Base-by-base conservation (phyloP, 1,140 invertebrate species). In the Catajapyx aquilonaris region DNA sequence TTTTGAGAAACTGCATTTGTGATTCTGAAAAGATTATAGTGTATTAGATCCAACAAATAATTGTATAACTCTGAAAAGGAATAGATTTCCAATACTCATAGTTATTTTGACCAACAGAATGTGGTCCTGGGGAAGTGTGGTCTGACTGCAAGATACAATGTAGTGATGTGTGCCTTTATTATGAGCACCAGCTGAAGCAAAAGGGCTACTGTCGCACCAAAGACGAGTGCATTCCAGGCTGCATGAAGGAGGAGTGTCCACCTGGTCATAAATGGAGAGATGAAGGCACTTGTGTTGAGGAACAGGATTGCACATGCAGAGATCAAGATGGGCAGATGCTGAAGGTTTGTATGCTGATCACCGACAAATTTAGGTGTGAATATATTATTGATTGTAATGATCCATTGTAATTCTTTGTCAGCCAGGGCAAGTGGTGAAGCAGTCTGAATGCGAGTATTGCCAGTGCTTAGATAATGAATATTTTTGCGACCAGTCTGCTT, bases 401-500 rank as follows among this genome's bases (percentile, higher is more conserved):
- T n/a, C n/a, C n/a, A n/a, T 31, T 3, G 5, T 34, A n/a, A 16
- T n/a, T 41, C 31, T 25, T 43, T 51, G 51, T 4, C 46, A 72
- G 62, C 73, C 75, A 3, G 71, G 72, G 4, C 59, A 57, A 5
- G 54, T 70, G 2, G 39, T 59, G 2, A 46, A 61, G n/a, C 62
- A 65, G 34, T 61, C 62, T 4, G 60, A 64, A 0, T 80, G 76
- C 45, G 61, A 68, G 48, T 61, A 65, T 13, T 84, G 80, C 44
- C 76, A 81, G 44, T 85, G 80, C 45, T 53, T 79, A 1, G 65
- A 77, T 45, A 80, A 83, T 53, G 62, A 61, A n/a, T 68, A 76
- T 41, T 56, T 69, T 35, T 78, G 75, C 50, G 68, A 68, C 50
- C 55, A 54, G 41, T 62, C 53, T 16, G 48, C 54, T 9, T 72